Percentiles rank a stretch among this genome's conserved stretches.
phyloP scores from a whole-genome alignment of 2,888 invertebrate species.

The Oxyscelio sp. region DNA sequence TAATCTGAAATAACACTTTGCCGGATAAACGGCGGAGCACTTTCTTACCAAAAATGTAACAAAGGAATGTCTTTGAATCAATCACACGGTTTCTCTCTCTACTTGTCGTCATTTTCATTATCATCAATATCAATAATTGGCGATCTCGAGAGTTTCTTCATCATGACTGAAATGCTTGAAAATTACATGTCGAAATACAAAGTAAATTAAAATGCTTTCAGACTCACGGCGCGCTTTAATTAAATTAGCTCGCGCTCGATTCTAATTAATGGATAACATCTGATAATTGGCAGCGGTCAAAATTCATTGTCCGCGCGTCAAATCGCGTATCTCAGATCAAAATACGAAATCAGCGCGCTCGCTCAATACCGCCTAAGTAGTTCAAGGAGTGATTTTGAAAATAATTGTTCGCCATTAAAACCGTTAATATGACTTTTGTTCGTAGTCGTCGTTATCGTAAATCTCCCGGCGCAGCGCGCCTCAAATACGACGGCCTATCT shows the following conservation, averaged over 20 bases:
- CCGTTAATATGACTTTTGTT: constrained; percentile 58
- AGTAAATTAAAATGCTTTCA: neutral
- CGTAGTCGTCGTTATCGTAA: constrained; percentile 35
- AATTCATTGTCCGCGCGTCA: constrained; percentile 16
- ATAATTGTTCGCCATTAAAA: constrained; percentile 50
- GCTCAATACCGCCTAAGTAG: constrained; percentile 24
- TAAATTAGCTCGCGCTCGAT: constrained; percentile 7
- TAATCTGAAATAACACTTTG: too few species aligned
- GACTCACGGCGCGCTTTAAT: neutral
- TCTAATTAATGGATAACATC: constrained; percentile 16
- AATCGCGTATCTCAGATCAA: constrained; percentile 28
- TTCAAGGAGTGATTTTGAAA: constrained; percentile 49
- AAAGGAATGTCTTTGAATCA: too few species aligned
- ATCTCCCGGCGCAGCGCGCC: constrained; percentile 2
- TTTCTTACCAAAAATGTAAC: too few species aligned
- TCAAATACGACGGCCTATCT: constrained; percentile 20
- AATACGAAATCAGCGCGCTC: constrained; percentile 1
- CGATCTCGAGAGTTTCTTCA: too few species aligned
- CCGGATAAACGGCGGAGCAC: too few species aligned
- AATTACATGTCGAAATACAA: neutral
- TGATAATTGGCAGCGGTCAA: neutral
- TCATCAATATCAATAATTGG: too few species aligned
- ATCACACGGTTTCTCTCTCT: too few species aligned
- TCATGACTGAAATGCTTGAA: too few species aligned
- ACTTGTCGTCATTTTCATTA: too few species aligned